Evolutionary conservation across 2,888 invertebrate species (phyloP), one percentile per base, ranked within the genome.

Genomic region (Eubasilissa splendida): DNA sequence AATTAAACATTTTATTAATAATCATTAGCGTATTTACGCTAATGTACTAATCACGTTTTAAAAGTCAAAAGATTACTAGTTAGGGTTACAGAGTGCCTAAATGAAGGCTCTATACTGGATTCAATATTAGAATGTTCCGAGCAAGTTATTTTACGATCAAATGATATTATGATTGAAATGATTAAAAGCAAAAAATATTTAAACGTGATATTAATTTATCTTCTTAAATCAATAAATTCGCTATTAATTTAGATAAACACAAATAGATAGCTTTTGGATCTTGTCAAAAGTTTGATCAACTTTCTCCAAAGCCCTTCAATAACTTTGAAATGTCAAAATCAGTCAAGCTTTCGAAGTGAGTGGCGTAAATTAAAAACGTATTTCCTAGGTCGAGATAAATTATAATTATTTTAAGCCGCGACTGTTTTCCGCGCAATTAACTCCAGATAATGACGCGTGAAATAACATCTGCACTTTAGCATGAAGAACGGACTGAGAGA

Each of bases 311-410:
- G 22, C 22, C 14, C 22, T 4, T n/a, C 60, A 14, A 60, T n/a
- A n/a, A 22, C 60, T 60, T 60, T 60, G 60, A 60, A 60, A 60
- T 60, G 14, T 60, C 60, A 60, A 60, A 60, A n/a, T 22, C 60
- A 60, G 14, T n/a, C n/a, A 58, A 63, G 63, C 63, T 63, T 33
- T 63, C 33, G 33, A 33, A 33, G 63, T 11, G 63, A 11, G 42
- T 63, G 31, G 31, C 63, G 11, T 12, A 63, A 70, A 70, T 54
- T 70, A 70, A 70, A 70, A 70, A 22, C 70, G 31, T 54, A 70
- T 70, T 70, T 70, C 14, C 33, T 14, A 52, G 70, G 22, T 52
- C 11, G 54, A 14, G 53, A 70, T 70, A 9, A 52, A 52, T 70
- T 22, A 70, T 53, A 14, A 53, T 53, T 70, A 70, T 70, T 70